Base-by-base conservation (phyloP, 2,888 invertebrate genomes). In the Camponotus fellah region DNA sequence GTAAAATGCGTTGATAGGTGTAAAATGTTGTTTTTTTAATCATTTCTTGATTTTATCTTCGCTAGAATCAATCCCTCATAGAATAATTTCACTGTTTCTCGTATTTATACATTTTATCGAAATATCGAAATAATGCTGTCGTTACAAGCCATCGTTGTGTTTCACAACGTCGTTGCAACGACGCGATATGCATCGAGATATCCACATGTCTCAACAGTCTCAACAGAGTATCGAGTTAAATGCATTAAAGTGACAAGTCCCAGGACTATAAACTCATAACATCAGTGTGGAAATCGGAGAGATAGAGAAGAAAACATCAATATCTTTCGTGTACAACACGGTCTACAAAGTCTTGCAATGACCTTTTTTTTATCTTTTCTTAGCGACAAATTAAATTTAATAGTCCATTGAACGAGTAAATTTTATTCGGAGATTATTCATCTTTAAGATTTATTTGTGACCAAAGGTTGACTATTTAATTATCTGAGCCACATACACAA, bases 141-240 rank as follows among this genome's bases (percentile, higher is more conserved):
- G 56, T 32, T 49, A 49, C 49, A 71, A 56, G 9, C 32, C 58
- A 32, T 43, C 34, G 10, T 26, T 26, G 66, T n/a, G 5, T 74
- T 81, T 86, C 71, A 65, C 46, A 85, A 83, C n/a, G 49, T 40
- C n/a, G 49, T 40, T n/a, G 66, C 71, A 71, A 85, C 83, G 58
- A 40, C 12, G 14, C 60, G 40, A 37, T 34, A 79, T 69, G 64
- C 76, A 68, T 46, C 17, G 26, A 68, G 21, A 46, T 37, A 32
- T n/a, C 10, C n/a, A n/a, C 4, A 37, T 69, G 9, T 53, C 1
- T 10, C 14, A 37, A 34, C 46, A n/a, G n/a, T 53, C 1, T 10
- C 14, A 37, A 34, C 46, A n/a, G n/a, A 40, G 10, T 5, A 8
- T 37, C 12, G 62, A 46, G 3, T 58, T 68, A 37, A 75, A 83